Evolutionary conservation across 2,797 vertebrate genomes (phyloP).

Genomic region (Cynopterus sphinx): DNA sequence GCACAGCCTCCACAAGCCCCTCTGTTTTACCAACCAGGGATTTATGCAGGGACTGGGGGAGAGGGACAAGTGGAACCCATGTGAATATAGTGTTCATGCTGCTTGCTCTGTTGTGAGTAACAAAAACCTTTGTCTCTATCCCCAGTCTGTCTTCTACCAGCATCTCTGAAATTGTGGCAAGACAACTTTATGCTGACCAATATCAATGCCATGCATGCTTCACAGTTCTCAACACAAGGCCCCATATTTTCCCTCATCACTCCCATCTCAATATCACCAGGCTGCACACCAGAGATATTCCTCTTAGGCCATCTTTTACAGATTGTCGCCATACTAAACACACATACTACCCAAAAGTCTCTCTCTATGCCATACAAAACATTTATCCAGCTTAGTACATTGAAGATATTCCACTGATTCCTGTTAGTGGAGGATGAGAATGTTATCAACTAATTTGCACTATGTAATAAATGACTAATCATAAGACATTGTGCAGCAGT

Average conservation of each 20-base stretch:
- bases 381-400: not conserved
- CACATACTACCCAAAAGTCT: not conserved
- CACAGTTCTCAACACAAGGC: not conserved
- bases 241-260: not conserved
- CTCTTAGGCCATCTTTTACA: not conserved
- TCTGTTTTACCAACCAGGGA: too few species aligned
- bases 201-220: not conserved
- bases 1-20: fast-evolving
- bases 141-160: not conserved
- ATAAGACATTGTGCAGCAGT: not conserved
- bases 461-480: not conserved
- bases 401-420: not conserved
- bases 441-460: not conserved
- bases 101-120: not conserved
- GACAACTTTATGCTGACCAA: not conserved
- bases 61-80: not conserved
- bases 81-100: not conserved
- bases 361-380: not conserved
- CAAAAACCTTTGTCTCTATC: not conserved
- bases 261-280: not conserved
- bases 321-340: not conserved
- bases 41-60: fast-evolving
- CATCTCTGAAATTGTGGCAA: not conserved
- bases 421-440: not conserved
- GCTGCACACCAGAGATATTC: not conserved